phyloP scores from a whole-genome alignment of 2,797 vertebrate genomes.

The Carapus acus region DNA sequence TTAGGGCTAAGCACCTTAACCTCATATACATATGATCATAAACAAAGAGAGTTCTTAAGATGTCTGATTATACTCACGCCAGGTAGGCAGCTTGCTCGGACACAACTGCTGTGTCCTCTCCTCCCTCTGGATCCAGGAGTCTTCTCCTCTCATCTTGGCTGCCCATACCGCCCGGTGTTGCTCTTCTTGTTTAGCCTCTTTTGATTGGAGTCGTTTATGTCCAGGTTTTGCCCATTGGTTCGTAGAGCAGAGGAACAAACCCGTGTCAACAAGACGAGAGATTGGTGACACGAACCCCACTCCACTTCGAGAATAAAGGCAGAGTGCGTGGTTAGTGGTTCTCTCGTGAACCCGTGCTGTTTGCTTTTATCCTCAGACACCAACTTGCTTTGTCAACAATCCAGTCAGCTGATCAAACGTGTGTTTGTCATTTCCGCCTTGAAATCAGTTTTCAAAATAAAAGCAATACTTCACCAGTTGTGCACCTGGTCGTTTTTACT shows the following conservation, averaged over 20 bases:
- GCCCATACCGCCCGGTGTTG: constrained; percentile 46
- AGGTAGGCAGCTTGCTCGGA: constrained; percentile 68
- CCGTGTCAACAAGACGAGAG: too few relatives aligned
- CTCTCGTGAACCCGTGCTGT: too few relatives aligned
- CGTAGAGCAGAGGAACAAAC: neutral
- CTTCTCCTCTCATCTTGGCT: constrained; percentile 59
- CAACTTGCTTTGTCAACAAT: constrained; percentile 44
- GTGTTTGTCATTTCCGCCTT: constrained; percentile 23
- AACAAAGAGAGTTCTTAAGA: too few relatives aligned
- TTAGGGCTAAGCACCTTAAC: too few relatives aligned
- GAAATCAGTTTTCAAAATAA: too few relatives aligned
- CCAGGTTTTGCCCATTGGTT: too few relatives aligned
- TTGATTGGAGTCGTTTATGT: neutral
- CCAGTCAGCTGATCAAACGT: constrained; percentile 62
- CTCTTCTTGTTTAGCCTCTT: neutral
- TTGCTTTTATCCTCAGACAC: constrained; percentile 3
- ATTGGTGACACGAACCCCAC: neutral
- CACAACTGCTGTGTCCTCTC: constrained; percentile 35
- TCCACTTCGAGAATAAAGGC: neutral
- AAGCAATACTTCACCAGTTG: too few relatives aligned
- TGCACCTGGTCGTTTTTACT: too few relatives aligned
- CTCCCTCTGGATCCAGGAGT: constrained; percentile 58
- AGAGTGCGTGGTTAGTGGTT: neutral
- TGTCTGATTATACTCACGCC: constrained; percentile 51
- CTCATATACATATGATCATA: too few relatives aligned